Evolutionary conservation across 2,797 vertebrate genomes (phyloP).

Genomic region (Aulostomus chinensis): DNA sequence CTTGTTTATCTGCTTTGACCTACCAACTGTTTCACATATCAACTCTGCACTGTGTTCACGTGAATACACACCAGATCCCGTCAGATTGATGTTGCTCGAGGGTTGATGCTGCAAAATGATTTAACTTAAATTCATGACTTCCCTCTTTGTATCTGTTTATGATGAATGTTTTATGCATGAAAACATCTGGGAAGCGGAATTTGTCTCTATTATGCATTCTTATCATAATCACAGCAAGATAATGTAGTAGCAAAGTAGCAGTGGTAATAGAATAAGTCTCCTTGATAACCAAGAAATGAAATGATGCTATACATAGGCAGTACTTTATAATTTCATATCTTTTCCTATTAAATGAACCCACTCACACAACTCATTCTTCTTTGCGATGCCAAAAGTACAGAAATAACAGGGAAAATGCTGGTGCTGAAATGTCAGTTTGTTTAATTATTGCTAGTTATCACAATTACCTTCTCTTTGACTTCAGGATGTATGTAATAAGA

Average conservation of each 20-base stretch:
- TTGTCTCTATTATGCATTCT: constrained; percentile 75
- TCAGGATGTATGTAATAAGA: constrained; percentile 83
- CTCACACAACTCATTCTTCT: constrained; percentile 17
- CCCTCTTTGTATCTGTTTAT: constrained; percentile 49
- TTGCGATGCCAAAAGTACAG: constrained; percentile 17
- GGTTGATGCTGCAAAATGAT: no score
- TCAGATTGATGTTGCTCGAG: no score
- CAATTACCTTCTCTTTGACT: constrained; percentile 86
- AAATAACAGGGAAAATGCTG: constrained; percentile 49
- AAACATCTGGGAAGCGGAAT: constrained; percentile 68
- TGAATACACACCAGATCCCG: neutral
- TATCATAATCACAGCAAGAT: constrained; percentile 73
- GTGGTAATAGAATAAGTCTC: constrained; percentile 61
- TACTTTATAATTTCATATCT: neutral
- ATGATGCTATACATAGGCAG: constrained; percentile 29
- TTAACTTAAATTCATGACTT: constrained; percentile 23
- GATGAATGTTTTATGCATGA: constrained; percentile 71
- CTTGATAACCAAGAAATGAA: constrained; percentile 48
- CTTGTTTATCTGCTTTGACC: constrained; percentile 58
- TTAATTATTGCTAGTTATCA: constrained; percentile 86
- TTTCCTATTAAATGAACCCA: constrained; percentile 24
- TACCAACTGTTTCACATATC: constrained; percentile 42
- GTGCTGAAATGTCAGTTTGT: constrained; percentile 77
- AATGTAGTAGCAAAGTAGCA: constrained; percentile 69
- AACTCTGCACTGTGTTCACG: constrained; percentile 1